phyloP scores from a whole-genome alignment of 30 jellyfish, hydroid and myxozoan genomes.

The Aurelia aurita complex sp. Pacific region DNA sequence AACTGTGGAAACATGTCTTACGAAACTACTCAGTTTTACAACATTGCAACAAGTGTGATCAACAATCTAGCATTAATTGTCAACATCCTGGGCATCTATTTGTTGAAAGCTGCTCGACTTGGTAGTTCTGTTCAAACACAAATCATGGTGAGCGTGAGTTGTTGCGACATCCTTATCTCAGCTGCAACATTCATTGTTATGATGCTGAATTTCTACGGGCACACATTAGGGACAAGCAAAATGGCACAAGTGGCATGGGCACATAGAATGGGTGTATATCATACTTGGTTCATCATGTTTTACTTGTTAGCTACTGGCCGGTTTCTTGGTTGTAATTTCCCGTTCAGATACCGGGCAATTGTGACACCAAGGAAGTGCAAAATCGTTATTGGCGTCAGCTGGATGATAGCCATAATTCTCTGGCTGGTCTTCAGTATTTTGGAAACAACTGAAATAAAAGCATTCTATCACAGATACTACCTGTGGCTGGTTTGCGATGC shows the following conservation, averaged over 20 bases:
- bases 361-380: not conserved
- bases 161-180: slow-evolving; percentile 3
- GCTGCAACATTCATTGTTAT: not conserved
- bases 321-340: slow-evolving; percentile 12
- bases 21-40: no score
- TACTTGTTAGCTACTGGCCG: slow-evolving; percentile 11
- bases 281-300: slow-evolving; percentile 12
- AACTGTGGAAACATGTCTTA: no score
- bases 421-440: not conserved
- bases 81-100: slow-evolving; percentile 1
- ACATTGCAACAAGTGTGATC: no score
- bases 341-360: not conserved
- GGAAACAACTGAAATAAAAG: not conserved
- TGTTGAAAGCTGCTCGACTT: not conserved
- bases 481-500: slow-evolving; percentile 25
- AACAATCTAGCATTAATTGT: not conserved
- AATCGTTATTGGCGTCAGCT: not conserved
- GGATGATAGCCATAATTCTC: not conserved
- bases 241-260: not conserved
- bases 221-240: not conserved
- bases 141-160: not conserved
- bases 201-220: not conserved
- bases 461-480: not conserved
- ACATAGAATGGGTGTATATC: not conserved
- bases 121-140: not conserved